phyloP scores from a whole-genome alignment of 2,797 vertebrate genomes.

The Karalla daura region DNA sequence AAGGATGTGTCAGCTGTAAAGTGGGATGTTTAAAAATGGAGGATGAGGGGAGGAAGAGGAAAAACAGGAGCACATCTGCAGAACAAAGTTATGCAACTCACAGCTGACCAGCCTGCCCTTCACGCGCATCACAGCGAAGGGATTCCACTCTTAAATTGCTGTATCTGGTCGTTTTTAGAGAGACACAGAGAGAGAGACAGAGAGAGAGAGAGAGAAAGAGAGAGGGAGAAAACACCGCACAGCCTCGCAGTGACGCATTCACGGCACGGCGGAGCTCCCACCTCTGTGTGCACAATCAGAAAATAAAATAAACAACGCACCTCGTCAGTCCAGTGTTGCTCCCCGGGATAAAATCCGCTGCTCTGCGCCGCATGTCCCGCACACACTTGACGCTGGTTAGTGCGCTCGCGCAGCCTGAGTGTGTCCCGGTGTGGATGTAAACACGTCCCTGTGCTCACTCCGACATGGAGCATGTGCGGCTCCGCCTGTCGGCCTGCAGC shows the following conservation, averaged over 20 bases:
- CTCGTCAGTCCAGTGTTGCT: conserved; percentile 31
- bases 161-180: neutral
- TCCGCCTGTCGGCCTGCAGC: neutral
- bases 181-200: too few species aligned
- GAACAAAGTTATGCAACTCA: conserved; percentile 55
- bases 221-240: too few species aligned
- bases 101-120: neutral
- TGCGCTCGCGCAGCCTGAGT: too few species aligned
- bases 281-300: neutral
- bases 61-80: neutral
- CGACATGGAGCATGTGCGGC: conserved; percentile 43
- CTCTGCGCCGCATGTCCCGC: conserved; percentile 37
- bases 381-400: conserved; percentile 16
- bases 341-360: conserved; percentile 10
- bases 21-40: neutral
- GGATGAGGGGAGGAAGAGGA: neutral
- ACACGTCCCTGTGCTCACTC: conserved; percentile 54
- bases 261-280: neutral
- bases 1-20: too few species aligned
- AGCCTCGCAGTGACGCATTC: conserved; percentile 52
- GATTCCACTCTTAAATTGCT: neutral
- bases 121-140: accelerated
- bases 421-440: conserved; percentile 51
- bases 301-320: conserved; percentile 59
- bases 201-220: too few species aligned